Conservation (phyloP, 1,140 invertebrate species). For the Camponotus pennsylvanicus region DNA sequence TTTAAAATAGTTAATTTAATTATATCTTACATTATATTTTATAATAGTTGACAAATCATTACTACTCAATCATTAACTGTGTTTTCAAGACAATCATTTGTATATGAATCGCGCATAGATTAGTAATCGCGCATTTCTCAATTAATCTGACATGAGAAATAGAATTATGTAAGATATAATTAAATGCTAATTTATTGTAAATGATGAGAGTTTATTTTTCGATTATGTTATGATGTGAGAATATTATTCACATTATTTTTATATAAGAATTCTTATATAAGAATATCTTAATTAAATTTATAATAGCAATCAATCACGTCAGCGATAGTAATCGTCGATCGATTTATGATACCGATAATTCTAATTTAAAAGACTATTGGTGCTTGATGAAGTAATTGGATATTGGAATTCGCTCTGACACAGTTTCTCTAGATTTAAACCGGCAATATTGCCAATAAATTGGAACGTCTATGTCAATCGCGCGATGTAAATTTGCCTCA, state of each 20-base stretch:
- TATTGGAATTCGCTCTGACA: constrained; percentile 33
- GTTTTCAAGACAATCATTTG: too few relatives aligned
- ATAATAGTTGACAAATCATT: too few relatives aligned
- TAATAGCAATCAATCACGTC: neutral
- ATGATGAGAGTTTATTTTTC: neutral
- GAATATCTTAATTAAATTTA: neutral
- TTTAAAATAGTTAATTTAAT: too few relatives aligned
- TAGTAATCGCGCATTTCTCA: too few relatives aligned
- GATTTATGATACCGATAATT: constrained; percentile 17
- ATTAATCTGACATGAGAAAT: too few relatives aligned
- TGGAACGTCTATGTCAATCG: neutral
- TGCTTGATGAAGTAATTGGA: constrained; percentile 39
- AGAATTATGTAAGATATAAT: too few relatives aligned
- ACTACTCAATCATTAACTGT: too few relatives aligned
- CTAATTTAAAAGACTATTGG: constrained; percentile 37
- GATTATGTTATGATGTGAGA: neutral
- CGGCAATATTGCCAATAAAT: constrained; percentile 40
- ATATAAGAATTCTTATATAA: neutral
- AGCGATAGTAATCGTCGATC: neutral
- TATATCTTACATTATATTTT: too few relatives aligned
- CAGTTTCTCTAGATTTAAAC: constrained; percentile 30
- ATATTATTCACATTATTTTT: neutral
- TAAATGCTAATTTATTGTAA: too few relatives aligned
- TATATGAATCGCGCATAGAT: too few relatives aligned
- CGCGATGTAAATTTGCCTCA: constrained; percentile 17